Evolutionary conservation across 2,888 invertebrate species (phyloP).

Genomic region (Athalia circularis): DNA sequence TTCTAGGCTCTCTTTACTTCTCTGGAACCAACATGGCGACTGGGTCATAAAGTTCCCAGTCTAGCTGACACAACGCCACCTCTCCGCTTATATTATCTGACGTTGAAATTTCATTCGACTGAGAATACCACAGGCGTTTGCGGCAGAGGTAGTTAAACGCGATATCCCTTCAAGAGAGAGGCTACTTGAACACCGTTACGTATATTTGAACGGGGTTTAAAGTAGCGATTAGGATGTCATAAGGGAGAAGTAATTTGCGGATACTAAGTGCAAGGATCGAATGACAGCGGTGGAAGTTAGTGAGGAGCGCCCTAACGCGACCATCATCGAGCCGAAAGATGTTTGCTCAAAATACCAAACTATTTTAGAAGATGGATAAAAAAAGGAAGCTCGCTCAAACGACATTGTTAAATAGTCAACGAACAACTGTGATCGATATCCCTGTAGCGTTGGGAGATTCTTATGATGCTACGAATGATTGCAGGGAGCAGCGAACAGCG

Average conservation of each 20-base stretch:
- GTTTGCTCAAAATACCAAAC: not conserved
- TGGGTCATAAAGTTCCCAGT: not conserved
- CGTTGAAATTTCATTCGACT: not conserved
- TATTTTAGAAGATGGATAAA: too few relatives aligned
- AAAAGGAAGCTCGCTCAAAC: too few relatives aligned
- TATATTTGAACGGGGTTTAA: constrained; percentile 16
- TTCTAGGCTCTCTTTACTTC: constrained; percentile 11
- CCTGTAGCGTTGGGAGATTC: too few relatives aligned
- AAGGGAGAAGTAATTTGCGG: constrained; percentile 68
- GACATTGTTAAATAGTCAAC: too few relatives aligned
- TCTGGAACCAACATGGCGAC: constrained; percentile 11
- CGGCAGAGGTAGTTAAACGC: not conserved
- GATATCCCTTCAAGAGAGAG: not conserved
- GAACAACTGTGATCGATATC: too few relatives aligned
- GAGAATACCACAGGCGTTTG: not conserved
- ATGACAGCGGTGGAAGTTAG: constrained; percentile 70
- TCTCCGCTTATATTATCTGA: not conserved
- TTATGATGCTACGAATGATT: too few relatives aligned
- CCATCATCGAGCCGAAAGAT: not conserved
- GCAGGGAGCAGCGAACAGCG: too few relatives aligned
- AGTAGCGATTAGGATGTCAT: constrained; percentile 66
- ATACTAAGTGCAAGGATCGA: constrained; percentile 70
- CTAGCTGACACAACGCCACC: not conserved
- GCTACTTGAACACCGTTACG: constrained; percentile 13
- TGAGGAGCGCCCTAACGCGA: not conserved